Evolutionary conservation across 2,113 vertebrate species (phyloP).

Genomic region (Catharus bicknelli): DNA sequence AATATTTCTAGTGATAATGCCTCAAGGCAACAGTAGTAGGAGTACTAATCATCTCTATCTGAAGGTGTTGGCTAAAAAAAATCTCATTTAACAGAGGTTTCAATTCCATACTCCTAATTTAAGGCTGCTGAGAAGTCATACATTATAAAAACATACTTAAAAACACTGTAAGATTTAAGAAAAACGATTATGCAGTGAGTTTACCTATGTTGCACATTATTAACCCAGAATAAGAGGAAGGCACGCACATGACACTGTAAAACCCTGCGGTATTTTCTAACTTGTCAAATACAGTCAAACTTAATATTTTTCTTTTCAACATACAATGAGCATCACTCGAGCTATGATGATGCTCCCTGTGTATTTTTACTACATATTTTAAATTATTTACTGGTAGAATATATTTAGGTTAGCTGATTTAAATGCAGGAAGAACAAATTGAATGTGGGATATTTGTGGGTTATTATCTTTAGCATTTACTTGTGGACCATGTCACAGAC

Average conservation of each 20-base stretch:
- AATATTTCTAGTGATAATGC: neutral
- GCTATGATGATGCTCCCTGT: neutral
- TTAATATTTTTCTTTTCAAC: constrained; percentile 23
- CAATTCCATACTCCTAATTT: neutral
- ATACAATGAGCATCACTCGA: neutral
- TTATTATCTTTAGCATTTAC: neutral
- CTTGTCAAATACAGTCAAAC: neutral
- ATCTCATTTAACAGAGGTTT: neutral
- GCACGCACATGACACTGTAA: neutral
- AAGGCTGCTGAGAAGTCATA: neutral
- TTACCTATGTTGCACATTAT: neutral
- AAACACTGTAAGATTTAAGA: neutral
- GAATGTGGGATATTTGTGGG: neutral
- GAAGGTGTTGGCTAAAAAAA: neutral
- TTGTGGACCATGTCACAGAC: neutral
- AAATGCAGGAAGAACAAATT: constrained; percentile 12
- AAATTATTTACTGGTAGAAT: neutral
- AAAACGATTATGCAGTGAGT: neutral
- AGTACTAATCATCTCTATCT: neutral
- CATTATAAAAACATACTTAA: neutral
- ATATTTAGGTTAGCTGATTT: neutral
- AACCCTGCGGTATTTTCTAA: neutral
- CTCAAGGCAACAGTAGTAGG: neutral
- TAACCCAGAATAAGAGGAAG: neutral
- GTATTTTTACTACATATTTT: neutral